Conservation (phyloP, 2,113 vertebrate genomes). For the Myanophis thanlyinensis region DNA sequence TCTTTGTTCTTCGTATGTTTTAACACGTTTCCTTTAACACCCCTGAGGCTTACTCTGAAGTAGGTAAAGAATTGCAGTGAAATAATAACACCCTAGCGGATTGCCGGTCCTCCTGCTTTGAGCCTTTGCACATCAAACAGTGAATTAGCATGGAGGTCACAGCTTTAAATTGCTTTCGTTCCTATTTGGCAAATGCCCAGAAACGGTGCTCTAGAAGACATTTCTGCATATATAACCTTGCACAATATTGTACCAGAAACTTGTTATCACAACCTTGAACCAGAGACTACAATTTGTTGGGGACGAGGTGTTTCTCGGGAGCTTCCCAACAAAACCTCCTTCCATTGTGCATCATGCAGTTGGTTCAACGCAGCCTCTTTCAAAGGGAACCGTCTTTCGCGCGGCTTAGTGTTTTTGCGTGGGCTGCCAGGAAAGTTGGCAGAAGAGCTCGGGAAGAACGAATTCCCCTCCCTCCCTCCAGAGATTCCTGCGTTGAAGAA, state of each 20-base stretch:
- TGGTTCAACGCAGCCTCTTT: not conserved
- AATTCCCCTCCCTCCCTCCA: not conserved
- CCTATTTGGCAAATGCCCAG: no score
- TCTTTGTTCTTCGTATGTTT: no score
- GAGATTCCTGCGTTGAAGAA: slow-evolving; percentile 34
- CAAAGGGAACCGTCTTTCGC: not conserved
- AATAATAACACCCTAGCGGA: not conserved
- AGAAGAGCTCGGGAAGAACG: not conserved
- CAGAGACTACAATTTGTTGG: not conserved
- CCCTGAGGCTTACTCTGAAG: not conserved
- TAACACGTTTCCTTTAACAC: no score
- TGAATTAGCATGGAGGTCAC: no score
- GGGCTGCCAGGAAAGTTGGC: not conserved
- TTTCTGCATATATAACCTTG: not conserved
- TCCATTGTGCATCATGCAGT: not conserved
- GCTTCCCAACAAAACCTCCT: not conserved
- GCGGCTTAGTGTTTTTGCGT: not conserved
- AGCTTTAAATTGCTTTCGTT: no score
- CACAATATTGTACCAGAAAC: no score
- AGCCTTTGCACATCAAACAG: no score
- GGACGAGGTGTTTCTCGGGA: no score
- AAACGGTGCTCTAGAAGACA: no score
- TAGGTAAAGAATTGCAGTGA: not conserved
- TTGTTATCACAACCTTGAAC: no score
- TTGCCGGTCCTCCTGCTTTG: no score